Base-by-base conservation (phyloP, 2,797 vertebrate genomes). In the Helicolenus hilgendorfi region DNA sequence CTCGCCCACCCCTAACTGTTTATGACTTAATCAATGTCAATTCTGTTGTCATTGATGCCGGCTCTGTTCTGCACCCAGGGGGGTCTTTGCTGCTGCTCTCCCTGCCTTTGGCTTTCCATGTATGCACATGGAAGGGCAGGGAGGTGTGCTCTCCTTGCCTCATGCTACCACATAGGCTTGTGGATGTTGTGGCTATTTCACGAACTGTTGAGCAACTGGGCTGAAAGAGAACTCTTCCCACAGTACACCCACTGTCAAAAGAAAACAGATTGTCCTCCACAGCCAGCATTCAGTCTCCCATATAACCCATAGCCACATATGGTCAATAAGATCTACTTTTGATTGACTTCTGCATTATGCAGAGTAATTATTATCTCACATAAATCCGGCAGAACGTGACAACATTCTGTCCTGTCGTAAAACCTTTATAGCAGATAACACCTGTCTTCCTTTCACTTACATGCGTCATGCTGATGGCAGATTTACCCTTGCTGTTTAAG, bases 361-460 rank as follows among this genome's bases (percentile, higher is more conserved):
- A 73, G 41, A 68, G 67, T 64, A 59, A 85, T 81, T 71, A 87
- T 78, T 53, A 72, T 77, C 33, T 69, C 64, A 5, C 68, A 15
- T 63, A 68, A 80, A 77, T 26, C 49, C 67, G 29, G 20, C 35
- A 4, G 58, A 86, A 85, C 5, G 20, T 78, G 60, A 72, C 74
- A 72, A 55, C 56, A 41, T 41, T 67, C 7, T 63, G 68, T 79
- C 55, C 11, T 35, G 35, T 58, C 24, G 11, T 85, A 77, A 89
- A 89, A 72, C 20, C 73, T 87, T 86, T 86, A 74, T 72, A n/a
- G 58, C 41, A 26, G 35, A 67, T 71, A 83, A 74, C 80, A 89
- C 65, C 82, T 85, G 86, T 26, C 31, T 53, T 31, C 11, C 14
- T 58, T 33, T 63, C 29, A n/a, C 49, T 22, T 29, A 5, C 24